Percentiles rank a stretch among this genome's conserved stretches.
phyloP scores from a whole-genome alignment of 1,140 invertebrate genomes.

The Stenopsyche tienmushanensis region DNA sequence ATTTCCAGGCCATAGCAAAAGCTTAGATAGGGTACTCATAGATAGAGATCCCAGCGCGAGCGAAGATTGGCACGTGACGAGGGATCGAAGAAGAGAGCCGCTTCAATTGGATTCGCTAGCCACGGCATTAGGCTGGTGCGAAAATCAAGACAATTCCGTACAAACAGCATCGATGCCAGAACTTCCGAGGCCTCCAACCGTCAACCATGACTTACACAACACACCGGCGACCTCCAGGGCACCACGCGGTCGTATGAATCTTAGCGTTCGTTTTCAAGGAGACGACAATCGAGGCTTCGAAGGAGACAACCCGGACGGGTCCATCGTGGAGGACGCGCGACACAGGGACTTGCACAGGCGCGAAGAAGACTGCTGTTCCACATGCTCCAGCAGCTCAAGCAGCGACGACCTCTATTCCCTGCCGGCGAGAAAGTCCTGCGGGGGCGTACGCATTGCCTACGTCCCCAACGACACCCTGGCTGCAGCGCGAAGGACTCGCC shows the following conservation, averaged over 20 bases:
- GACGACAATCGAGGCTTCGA: conserved; percentile 62
- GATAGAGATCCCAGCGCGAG: conserved; percentile 60
- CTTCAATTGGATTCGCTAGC: conserved; percentile 52
- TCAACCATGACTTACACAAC: conserved; percentile 40
- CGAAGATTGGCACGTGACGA: conserved; percentile 55
- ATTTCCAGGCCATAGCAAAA: conserved; percentile 44
- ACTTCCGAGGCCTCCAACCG: conserved; percentile 48
- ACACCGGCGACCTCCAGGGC: conserved; percentile 43
- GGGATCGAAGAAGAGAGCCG: conserved; percentile 61
- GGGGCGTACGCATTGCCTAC: conserved; percentile 84
- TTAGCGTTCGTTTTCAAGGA: conserved; percentile 66
- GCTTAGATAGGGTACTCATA: conserved; percentile 60
- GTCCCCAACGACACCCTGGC: conserved; percentile 86
- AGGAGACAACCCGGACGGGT: conserved; percentile 53
- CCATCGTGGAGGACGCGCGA: conserved; percentile 42
- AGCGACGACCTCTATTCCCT: conserved; percentile 81
- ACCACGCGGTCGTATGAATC: conserved; percentile 44
- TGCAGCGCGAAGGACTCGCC: conserved; percentile 68
- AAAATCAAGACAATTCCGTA: conserved; percentile 44
- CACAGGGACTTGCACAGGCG: not conserved
- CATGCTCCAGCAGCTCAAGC: conserved; percentile 82
- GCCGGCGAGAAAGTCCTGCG: conserved; percentile 77
- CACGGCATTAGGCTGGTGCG: conserved; percentile 36
- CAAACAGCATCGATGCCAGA: conserved; percentile 70
- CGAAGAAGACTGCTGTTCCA: conserved; percentile 68